Conservation (phyloP, 64 coral and sea anemone species). For the Stichodactyla helianthus region DNA sequence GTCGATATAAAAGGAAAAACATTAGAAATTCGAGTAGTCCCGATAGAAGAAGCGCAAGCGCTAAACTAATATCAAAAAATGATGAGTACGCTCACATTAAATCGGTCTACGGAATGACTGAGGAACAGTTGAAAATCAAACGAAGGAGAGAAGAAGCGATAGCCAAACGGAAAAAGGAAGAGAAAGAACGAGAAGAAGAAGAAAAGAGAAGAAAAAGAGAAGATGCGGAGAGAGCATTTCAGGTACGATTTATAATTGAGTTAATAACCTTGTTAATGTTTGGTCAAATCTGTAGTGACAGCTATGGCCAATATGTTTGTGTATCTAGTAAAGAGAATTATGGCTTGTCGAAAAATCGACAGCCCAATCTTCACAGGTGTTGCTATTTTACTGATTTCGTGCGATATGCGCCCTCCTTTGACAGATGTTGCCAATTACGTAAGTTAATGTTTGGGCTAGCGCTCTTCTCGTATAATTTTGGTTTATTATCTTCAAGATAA, state of each 20-base stretch:
- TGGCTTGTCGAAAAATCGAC: background rate
- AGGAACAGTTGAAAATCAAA: slow-evolving; percentile 92
- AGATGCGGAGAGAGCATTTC: slow-evolving; percentile 91
- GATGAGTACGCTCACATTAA: slow-evolving; percentile 81
- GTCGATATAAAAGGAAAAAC: slow-evolving; percentile 34
- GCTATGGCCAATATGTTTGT: background rate
- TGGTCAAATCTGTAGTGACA: background rate
- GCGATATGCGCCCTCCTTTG: background rate
- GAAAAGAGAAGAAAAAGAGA: slow-evolving; percentile 78
- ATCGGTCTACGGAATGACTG: slow-evolving; percentile 88
- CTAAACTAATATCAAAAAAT: slow-evolving; percentile 40
- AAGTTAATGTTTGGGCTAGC: too few relatives aligned
- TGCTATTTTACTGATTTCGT: background rate
- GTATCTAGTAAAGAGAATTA: background rate
- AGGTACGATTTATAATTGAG: slow-evolving; percentile 28
- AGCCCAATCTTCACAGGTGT: background rate
- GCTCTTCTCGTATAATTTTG: too few relatives aligned
- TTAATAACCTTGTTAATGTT: background rate
- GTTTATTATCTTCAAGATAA: too few relatives aligned
- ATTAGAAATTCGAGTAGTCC: slow-evolving; percentile 22
- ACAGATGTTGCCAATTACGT: too few relatives aligned
- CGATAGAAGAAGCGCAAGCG: slow-evolving; percentile 60
- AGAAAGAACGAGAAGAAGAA: slow-evolving; percentile 78
- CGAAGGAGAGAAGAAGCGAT: slow-evolving; percentile 86
- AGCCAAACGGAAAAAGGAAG: slow-evolving; percentile 81